Evolutionary conservation across 1,140 invertebrate genomes (phyloP), one percentile per base, ranked within the genome.

Genomic region (Bombus waltoni): DNA sequence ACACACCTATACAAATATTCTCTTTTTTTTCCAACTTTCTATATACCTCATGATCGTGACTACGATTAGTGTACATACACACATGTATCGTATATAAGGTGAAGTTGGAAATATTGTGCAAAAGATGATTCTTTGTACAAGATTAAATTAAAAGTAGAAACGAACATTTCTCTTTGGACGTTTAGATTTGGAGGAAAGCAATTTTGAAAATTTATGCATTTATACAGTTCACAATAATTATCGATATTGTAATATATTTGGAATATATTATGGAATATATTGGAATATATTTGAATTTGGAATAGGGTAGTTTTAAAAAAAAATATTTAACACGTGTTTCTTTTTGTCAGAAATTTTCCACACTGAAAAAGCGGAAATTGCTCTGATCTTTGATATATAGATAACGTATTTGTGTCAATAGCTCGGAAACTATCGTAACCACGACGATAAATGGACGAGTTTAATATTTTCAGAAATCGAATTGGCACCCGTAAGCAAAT

Each of bases 41-140:
- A 5, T 71, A 32, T 53, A 42, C 44, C 79, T 76, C 22, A 35
- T 32, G 53, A 68, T 76, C 47, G 76, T 65, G 25, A 35, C 38
- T 57, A 65, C 73, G 53, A 79, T 47, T 77, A 35, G 57, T 47
- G 18, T 57, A 68, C 22, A 89, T 80, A 91, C 78, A 84, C 77
- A 87, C 59, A 1, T 28, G 8, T 35, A 66, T 15, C 22, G 32
- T 66, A 32, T 66, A 66, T 35, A 32, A n/a, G 28, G 28, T n/a
- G 59, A 28, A 62, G 59, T 62, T 62, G 59, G 11, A 62, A 62
- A n/a, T 62, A n/a, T 62, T 1, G 28, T 62, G 59, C 59, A 4
- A n/a, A 62, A n/a, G 59, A 62, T 62, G 59, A 62, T 62, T n/a
- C 59, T 62, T 13, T 5, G 10, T 62, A n/a, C 59, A 62, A 62